These are phyloP conservation scores for Sesamia nonagrioides DNA, from an alignment of 1,140 invertebrate species.

Conservation along the genomic window DNA sequence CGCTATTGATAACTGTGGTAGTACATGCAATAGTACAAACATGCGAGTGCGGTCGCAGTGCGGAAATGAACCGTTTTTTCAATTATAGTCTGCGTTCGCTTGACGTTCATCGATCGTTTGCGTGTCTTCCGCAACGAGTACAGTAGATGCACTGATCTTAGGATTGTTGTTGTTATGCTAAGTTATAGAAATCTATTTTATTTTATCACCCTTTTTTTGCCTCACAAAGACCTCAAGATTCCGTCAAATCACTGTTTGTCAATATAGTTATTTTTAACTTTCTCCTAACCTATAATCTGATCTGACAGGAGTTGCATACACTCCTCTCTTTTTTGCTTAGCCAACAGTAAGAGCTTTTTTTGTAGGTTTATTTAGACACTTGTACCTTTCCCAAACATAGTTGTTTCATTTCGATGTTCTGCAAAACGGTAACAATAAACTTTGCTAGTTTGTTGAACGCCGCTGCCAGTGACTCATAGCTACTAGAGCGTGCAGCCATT, in stretches of 20 bases:
- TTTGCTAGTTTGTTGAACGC: slow-evolving; percentile 10
- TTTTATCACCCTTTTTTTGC: no score
- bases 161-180: neutral
- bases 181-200: neutral
- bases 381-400: neutral
- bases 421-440: slow-evolving; percentile 24
- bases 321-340: no score
- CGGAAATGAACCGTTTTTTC: slow-evolving; percentile 25
- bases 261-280: no score
- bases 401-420: neutral
- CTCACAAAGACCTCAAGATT: no score
- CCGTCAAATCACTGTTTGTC: no score
- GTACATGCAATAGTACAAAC: neutral
- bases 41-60: neutral
- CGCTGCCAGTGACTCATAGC: slow-evolving; percentile 10
- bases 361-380: neutral
- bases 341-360: no score
- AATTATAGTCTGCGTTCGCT: slow-evolving; percentile 8
- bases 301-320: no score
- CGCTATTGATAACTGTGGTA: slow-evolving; percentile 8
- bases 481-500: slow-evolving; percentile 31
- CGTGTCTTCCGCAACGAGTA: neutral
- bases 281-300: no score
- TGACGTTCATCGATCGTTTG: slow-evolving; percentile 32
- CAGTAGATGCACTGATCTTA: neutral